These are phyloP conservation scores for Falcaria lacertinaria DNA, from an alignment of 2,888 invertebrate genomes.

Conservation along the genomic window DNA sequence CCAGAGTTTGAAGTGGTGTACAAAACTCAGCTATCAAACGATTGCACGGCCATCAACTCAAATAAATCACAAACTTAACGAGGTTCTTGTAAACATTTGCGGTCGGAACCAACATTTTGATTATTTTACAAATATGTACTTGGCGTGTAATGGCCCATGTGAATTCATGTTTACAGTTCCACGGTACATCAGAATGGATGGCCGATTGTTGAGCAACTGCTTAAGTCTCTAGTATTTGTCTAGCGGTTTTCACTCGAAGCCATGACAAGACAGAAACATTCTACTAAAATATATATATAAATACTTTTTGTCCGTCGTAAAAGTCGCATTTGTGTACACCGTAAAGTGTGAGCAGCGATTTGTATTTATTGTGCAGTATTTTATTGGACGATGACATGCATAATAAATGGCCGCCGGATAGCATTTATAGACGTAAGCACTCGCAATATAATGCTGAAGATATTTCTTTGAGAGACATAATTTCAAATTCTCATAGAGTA, in stretches of 20 bases:
- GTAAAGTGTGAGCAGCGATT: conserved; percentile 31
- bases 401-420: conserved; percentile 40
- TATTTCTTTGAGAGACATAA: conserved; percentile 32
- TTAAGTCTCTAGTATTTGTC: conserved; percentile 44
- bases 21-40: conserved; percentile 53
- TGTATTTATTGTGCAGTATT: conserved; percentile 33
- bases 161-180: conserved; percentile 57
- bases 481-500: conserved; percentile 35
- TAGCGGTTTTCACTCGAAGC: conserved; percentile 49
- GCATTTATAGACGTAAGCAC: conserved; percentile 19
- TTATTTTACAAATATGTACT: conserved; percentile 76
- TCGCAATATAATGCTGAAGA: conserved; percentile 5
- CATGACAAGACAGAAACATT: conserved; percentile 46
- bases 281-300: conserved; percentile 57
- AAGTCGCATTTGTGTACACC: conserved; percentile 37
- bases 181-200: conserved; percentile 51
- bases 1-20: conserved; percentile 48
- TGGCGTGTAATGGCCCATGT: conserved; percentile 65
- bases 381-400: conserved; percentile 55
- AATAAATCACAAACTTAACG: conserved; percentile 69
- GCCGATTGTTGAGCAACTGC: conserved; percentile 48
- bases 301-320: conserved; percentile 51
- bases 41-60: conserved; percentile 57
- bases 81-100: conserved; percentile 67
- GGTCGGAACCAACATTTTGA: conserved; percentile 52